phyloP scores from a whole-genome alignment of 2,113 vertebrate species.

The Chaenocephalus aceratus region DNA sequence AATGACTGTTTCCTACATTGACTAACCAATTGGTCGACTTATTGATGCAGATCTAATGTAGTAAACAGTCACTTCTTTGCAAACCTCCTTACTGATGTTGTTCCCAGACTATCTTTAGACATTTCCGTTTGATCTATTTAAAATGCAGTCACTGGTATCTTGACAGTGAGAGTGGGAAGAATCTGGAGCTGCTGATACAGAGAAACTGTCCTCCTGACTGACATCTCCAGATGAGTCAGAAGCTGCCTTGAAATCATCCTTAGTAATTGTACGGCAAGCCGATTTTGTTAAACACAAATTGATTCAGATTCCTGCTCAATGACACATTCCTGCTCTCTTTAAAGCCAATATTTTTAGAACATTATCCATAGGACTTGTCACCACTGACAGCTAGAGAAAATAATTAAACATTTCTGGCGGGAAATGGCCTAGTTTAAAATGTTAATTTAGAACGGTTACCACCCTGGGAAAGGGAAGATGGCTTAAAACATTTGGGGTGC shows the following conservation, averaged over 20 bases:
- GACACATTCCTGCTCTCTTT: neutral
- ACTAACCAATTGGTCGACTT: no score
- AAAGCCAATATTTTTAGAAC: neutral
- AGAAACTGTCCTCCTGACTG: slow-evolving; percentile 30
- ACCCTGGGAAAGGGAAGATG: neutral
- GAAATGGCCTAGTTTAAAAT: neutral
- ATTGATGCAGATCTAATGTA: neutral
- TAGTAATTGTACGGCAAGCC: neutral
- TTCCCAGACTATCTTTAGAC: slow-evolving; percentile 5
- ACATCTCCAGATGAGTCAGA: slow-evolving; percentile 39
- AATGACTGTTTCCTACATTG: no score
- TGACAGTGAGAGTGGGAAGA: slow-evolving; percentile 33
- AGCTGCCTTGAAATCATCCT: slow-evolving; percentile 4
- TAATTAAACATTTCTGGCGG: no score
- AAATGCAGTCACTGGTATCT: slow-evolving; percentile 46
- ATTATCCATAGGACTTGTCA: neutral
- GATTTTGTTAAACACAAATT: neutral
- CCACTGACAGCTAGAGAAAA: no score
- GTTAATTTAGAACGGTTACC: neutral
- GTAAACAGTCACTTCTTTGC: neutral
- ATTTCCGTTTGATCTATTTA: slow-evolving; percentile 27
- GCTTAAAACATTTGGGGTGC: neutral
- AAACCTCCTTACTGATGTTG: neutral
- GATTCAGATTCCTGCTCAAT: neutral
- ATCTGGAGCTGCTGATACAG: slow-evolving; percentile 45